These are phyloP conservation scores for Dascyllus trimaculatus DNA, from an alignment of 2,113 vertebrate genomes.

Conservation along the genomic window DNA sequence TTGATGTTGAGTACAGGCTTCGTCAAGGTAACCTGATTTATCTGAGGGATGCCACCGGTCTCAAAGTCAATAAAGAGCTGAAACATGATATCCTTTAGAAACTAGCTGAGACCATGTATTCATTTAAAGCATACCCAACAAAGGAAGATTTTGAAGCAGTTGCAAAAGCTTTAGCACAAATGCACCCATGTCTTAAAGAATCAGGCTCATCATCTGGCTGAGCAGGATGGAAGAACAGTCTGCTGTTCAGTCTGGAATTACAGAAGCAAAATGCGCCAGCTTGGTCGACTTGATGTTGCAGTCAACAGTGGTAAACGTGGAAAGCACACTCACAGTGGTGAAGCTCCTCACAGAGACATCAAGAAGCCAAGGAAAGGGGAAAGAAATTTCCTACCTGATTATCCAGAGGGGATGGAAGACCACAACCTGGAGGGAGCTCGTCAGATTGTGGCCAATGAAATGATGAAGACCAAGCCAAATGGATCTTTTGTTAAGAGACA, in stretches of 20 bases:
- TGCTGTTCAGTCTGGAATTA: slow-evolving; percentile 1
- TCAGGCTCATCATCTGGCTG: slow-evolving; percentile 12
- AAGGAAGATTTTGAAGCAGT: slow-evolving; percentile 33
- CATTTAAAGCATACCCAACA: slow-evolving; percentile 44
- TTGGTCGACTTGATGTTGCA: neutral
- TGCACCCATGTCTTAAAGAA: slow-evolving; percentile 22
- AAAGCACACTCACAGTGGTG: neutral
- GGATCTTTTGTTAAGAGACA: neutral
- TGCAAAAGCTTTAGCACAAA: slow-evolving; percentile 5
- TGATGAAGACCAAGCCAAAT: neutral
- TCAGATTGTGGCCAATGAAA: neutral
- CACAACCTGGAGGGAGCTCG: neutral
- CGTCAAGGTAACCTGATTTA: slow-evolving; percentile 47
- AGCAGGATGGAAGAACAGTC: slow-evolving; percentile 2
- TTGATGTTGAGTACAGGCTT: slow-evolving; percentile 45
- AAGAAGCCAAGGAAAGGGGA: slow-evolving; percentile 14
- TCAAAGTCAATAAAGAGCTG: slow-evolving; percentile 49
- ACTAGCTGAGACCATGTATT: slow-evolving; percentile 44
- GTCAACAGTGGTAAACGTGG: neutral
- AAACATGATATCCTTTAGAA: slow-evolving; percentile 63
- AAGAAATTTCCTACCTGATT: neutral
- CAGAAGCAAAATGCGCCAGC: slow-evolving; percentile 8
- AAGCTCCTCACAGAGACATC: slow-evolving; percentile 1
- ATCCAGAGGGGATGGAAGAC: neutral
- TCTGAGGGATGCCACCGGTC: slow-evolving; percentile 27